Evolutionary conservation across 1,140 invertebrate species (phyloP), one percentile per base, ranked within the genome.

Genomic region (Cyclargus thomasi): DNA sequence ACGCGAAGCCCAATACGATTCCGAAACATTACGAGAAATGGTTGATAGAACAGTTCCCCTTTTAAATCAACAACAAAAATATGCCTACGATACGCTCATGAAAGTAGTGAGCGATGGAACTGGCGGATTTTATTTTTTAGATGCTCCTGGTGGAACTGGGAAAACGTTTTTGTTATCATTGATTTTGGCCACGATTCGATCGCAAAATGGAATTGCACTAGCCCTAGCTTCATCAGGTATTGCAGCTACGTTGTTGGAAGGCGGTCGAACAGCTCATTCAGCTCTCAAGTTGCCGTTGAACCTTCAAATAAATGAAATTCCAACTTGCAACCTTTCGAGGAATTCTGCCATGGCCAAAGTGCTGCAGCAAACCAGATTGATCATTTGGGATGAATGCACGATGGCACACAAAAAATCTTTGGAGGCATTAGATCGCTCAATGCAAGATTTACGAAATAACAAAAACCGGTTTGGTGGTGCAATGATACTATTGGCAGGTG

Each of bases 171-270:
- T 91, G 14, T 82, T 85, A 71, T 74, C 68, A 68, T 72, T 91
- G 65, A 66, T 87, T 67, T 78, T 90, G 64, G 74, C 74, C 2
- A 80, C 64, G 75, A 74, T 86, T 59, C 23, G 83, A 76, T 74
- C 72, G 29, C 63, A 71, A 70, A 70, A 68, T 70, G 68, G 78
- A 62, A 84, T 88, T 69, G 87, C 88, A 39, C 66, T 92, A 47
- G 85, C 90, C n/a, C 70, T 92, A 16, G 92, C 92, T 65, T 92
- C 88, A 65, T 92, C 91, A 21, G 92, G 91, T 62, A 92, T 93
- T 21, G 91, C 92, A 35, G 90, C 92, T 14, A 92, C 90, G 53
- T 74, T 93, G n/a, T 71, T 93, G 39, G 68, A 79, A 29, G 86
- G 88, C 67, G 92, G 91, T 22, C 72, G 85, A 79, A 94, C 92